Evolutionary conservation across 2,888 invertebrate genomes (phyloP), one percentile per base, ranked within the genome.

Genomic region (Leptura quadrifasciata): DNA sequence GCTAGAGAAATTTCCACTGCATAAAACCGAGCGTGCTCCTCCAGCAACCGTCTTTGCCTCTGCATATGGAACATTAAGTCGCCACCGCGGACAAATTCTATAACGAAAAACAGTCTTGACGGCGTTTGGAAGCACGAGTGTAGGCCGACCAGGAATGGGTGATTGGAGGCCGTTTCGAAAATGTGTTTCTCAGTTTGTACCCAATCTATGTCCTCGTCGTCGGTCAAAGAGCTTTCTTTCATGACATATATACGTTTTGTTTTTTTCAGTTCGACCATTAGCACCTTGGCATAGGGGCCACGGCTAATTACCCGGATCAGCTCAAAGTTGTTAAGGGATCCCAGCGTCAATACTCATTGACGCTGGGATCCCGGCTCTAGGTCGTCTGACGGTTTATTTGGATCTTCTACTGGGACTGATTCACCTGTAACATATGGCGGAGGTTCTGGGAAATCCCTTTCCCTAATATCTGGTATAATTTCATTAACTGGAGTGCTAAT

Each of bases 181-280:
- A 99, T 99, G 90, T 99, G 99, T 90, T 99, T 99, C 91, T 99
- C 99, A 57, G 99, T 99, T 91, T 99, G 99, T 83, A 99, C 99
- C 98, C 96, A 96, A 91, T 96, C 96, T 85, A 96, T 96, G 87
- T 96, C 96, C 91, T 99, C 99, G 89, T 99, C 99, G 89, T 99
- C 99, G 63, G 98, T 98, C 79, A 99, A 83, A 99, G 92, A 58
- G 98, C 98, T 99, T 63, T 89, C 89, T 91, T 99, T 99, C 98
- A 99, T 99, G 64, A 99, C 99, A 91, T 99, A 99, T 85, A 99
- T 97, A 86, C 98, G 94, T 86, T 95, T 94, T 75, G 98, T 99
- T 85, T 95, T 94, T 90, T 95, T 96, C 88, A 99, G 91, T 89
- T 99, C 99, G 55, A 99, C 99, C 96, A 98, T 97, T 83, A 99